A percentile compares a stretch with the other conserved stretches of the same genome.
phyloP scores from a whole-genome alignment of 2,888 invertebrate genomes.

The Eupithecia dodoneata region DNA sequence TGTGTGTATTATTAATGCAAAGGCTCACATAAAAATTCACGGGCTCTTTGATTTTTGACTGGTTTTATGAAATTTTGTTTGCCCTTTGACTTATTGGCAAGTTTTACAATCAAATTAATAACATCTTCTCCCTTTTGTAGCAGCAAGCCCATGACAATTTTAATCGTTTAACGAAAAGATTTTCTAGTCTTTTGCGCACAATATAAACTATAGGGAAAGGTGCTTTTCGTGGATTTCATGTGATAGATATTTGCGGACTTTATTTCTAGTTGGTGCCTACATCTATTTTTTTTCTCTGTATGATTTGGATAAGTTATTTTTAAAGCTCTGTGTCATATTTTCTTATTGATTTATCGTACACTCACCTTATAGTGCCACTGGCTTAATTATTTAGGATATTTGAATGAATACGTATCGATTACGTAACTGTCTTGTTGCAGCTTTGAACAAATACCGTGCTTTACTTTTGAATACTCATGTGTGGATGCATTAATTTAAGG shows the following conservation, averaged over 20 bases:
- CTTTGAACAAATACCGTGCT: slow-evolving; percentile 82
- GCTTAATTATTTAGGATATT: slow-evolving; percentile 71
- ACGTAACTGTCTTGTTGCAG: slow-evolving; percentile 78
- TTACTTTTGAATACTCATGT: slow-evolving; percentile 84
- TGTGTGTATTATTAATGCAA: slow-evolving; percentile 21
- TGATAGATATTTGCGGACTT: slow-evolving; percentile 67
- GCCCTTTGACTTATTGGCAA: background rate
- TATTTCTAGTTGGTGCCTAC: slow-evolving; percentile 62
- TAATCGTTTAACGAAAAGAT: slow-evolving; percentile 61
- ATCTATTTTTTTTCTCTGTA: slow-evolving; percentile 58
- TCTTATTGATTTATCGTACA: slow-evolving; percentile 59
- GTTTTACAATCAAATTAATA: slow-evolving; percentile 9
- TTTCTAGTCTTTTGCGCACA: slow-evolving; percentile 83
- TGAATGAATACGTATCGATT: slow-evolving; percentile 53
- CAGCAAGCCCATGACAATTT: slow-evolving; percentile 71
- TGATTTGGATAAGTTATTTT: slow-evolving; percentile 58
- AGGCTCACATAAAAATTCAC: background rate
- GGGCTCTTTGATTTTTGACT: background rate
- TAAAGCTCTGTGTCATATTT: slow-evolving; percentile 81
- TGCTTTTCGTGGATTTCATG: slow-evolving; percentile 78
- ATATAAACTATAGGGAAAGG: slow-evolving; percentile 70
- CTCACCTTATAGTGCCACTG: slow-evolving; percentile 80
- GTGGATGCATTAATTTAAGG: slow-evolving; percentile 76
- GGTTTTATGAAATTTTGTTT: background rate
- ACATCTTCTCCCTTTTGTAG: slow-evolving; percentile 34